phyloP scores from a whole-genome alignment of 2,113 vertebrate species.

The Mixornis gularis region DNA sequence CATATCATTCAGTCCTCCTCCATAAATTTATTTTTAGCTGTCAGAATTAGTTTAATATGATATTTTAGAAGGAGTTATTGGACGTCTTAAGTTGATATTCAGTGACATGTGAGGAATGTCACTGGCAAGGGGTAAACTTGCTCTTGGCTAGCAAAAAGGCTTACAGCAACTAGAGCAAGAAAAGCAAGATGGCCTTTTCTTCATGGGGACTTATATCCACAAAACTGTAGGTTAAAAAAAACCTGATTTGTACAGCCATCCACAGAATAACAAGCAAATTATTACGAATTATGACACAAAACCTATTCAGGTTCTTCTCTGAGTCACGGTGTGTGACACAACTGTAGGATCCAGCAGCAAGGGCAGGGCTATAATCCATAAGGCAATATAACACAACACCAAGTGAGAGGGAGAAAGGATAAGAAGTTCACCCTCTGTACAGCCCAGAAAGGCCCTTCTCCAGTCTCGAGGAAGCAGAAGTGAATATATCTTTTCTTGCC shows the following conservation, averaged over 20 bases:
- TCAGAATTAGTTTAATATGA: conserved; percentile 19
- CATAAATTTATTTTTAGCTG: conserved; percentile 29
- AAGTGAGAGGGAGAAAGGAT: background rate
- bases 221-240: background rate
- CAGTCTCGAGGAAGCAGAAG: background rate
- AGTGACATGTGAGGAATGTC: background rate
- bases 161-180: background rate
- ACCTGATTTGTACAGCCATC: background rate
- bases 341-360: background rate
- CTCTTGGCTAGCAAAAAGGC: background rate
- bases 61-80: conserved; percentile 5
- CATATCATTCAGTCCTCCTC: background rate
- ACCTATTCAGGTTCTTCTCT: background rate
- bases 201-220: background rate
- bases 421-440: background rate
- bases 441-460: background rate
- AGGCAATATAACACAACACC: background rate
- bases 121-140: background rate
- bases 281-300: background rate
- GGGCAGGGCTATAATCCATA: background rate
- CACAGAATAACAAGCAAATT: background rate
- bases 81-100: background rate
- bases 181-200: background rate
- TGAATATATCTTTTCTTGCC: background rate
- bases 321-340: background rate